These are phyloP conservation scores for Charina bottae DNA, from an alignment of 2,113 vertebrate species.

Conservation along the genomic window DNA sequence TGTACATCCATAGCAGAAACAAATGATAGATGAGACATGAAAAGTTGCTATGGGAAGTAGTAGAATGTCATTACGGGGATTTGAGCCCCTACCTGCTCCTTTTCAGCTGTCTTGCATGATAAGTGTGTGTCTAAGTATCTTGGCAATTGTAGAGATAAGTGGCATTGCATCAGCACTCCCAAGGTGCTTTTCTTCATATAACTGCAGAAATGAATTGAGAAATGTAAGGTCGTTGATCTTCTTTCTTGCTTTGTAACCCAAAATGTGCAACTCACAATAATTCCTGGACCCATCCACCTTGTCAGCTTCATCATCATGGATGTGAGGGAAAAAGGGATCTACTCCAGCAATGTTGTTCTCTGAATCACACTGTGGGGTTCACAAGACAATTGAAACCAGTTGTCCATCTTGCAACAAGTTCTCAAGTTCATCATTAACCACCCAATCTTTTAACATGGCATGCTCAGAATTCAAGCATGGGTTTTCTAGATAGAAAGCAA, in stretches of 20 bases:
- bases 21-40: not conserved
- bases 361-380: not conserved
- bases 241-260: not conserved
- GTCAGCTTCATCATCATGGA: not conserved
- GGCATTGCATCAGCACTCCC: not conserved
- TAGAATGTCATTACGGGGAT: not conserved
- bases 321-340: not conserved
- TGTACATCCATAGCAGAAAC: not conserved
- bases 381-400: too few species aligned
- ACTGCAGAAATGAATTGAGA: not conserved
- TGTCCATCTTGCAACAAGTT: not conserved
- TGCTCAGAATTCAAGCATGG: too few species aligned
- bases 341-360: not conserved
- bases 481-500: too few species aligned
- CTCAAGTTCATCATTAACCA: too few species aligned
- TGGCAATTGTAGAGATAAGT: not conserved
- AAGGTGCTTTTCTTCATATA: too few species aligned
- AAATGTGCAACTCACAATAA: not conserved
- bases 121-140: not conserved
- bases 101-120: not conserved
- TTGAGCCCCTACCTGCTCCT: not conserved
- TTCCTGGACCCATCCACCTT: too few species aligned
- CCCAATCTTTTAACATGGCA: too few species aligned
- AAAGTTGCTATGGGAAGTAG: not conserved
- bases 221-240: not conserved